Evolutionary conservation across 2,888 invertebrate genomes (phyloP).

Genomic region (Germaria angustata): DNA sequence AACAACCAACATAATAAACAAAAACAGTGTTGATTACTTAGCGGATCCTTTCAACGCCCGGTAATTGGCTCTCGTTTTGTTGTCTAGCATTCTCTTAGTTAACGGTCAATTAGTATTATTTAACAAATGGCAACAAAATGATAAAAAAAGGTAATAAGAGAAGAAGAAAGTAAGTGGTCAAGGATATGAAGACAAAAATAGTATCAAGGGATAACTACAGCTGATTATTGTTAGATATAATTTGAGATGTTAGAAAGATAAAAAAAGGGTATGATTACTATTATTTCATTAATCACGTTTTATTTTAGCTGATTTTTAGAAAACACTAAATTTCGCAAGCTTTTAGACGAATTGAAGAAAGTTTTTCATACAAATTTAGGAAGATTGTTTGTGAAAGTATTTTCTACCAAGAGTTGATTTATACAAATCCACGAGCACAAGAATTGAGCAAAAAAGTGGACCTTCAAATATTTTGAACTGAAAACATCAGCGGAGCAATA

Average conservation of each 20-base stretch:
- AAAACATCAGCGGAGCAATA: too few relatives aligned
- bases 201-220: constrained; percentile 5
- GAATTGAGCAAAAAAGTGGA: too few relatives aligned
- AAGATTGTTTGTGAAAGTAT: too few relatives aligned
- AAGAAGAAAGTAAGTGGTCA: neutral
- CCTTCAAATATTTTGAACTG: too few relatives aligned
- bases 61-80: constrained; percentile 19
- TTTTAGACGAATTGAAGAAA: too few relatives aligned
- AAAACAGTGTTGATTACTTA: constrained; percentile 55
- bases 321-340: too few relatives aligned
- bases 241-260: neutral
- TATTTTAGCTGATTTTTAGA: too few relatives aligned
- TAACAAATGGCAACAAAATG: constrained; percentile 36
- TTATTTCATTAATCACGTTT: too few relatives aligned
- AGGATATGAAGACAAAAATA: neutral
- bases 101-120: constrained; percentile 52
- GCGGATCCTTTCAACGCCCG: neutral
- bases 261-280: too few relatives aligned
- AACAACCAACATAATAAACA: constrained; percentile 8
- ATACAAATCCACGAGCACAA: too few relatives aligned
- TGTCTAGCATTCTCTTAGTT: constrained; percentile 24
- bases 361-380: too few relatives aligned
- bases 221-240: neutral
- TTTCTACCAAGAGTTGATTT: too few relatives aligned
- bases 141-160: neutral